Evolutionary conservation across 2,113 vertebrate species (phyloP), one percentile per base, ranked within the genome.

Genomic region (Notechis scutatus): DNA sequence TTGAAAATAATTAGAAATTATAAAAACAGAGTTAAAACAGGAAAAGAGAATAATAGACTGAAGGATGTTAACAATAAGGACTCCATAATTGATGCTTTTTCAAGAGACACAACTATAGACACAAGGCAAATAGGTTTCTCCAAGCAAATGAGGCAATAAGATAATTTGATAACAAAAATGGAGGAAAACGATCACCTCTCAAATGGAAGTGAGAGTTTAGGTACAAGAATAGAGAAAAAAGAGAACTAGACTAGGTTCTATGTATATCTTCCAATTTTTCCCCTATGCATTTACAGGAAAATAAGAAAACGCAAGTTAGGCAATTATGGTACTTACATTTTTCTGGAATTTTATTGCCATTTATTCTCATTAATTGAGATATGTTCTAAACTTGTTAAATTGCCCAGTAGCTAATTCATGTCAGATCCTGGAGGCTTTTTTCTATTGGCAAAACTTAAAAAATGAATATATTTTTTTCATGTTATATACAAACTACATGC

Each of bases 391-490:
- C 74, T 88, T 85, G 61, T 69, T 93, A 0, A 52, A 3, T 93
- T 90, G 92, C 91, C 86, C 81, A 91, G 81, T 69, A 93, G 87
- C 50, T 91, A 24, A 91, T 93, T 93, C 85, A 92, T 91, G 61
- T 3, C 26, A 81, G 91, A 81, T 29, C 56, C 15, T 0, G 42
- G 56, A 92, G 29, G 8, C 90, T 54, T 91, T 34, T 59, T 26
- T 85, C 69, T 34, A 10, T 24, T 87, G 90, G 57, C 74, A 87
- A 92, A 7, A 5, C 88, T 93, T 91, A 89, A 90, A 81, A 81
- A 39, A 23, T 7, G 23, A n/a, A 29, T 81, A 29, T 34, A n/a
- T 55, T 64, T 23, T 39, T 39, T 87, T 87, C 88, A 90, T 56
- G 74, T 47, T 85, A 34, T 88, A 61, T 91, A 9, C 50, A 24